These are phyloP conservation scores for Tringa solitaria DNA, from an alignment of 2,113 vertebrate genomes.

Conservation along the genomic window DNA sequence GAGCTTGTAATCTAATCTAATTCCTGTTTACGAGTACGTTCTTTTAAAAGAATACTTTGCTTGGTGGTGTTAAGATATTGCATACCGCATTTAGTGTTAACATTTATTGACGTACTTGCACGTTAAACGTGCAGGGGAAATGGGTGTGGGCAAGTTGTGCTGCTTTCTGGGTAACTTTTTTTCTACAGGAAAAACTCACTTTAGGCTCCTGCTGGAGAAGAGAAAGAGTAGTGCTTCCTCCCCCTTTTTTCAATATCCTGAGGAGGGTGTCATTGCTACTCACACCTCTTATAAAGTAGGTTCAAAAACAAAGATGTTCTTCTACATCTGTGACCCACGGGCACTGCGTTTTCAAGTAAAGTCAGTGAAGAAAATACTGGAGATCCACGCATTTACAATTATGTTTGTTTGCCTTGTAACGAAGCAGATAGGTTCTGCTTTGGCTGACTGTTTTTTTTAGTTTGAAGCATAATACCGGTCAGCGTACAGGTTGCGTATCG, in stretches of 20 bases:
- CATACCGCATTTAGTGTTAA: not conserved
- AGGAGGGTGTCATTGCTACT: not conserved
- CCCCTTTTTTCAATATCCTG: not conserved
- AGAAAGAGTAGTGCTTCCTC: not conserved
- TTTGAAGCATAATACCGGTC: not conserved
- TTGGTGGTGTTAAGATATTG: not conserved
- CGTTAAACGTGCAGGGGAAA: not conserved
- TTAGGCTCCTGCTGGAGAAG: not conserved
- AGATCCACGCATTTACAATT: not conserved
- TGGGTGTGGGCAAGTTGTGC: not conserved
- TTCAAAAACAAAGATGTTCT: not conserved
- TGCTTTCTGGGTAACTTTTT: not conserved
- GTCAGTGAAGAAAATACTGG: not conserved
- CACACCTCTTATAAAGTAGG: not conserved
- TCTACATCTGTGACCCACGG: not conserved
- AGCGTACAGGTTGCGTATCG: not conserved
- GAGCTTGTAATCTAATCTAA: not conserved
- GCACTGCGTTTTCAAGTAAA: not conserved
- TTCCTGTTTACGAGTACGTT: not conserved
- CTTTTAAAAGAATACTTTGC: not conserved
- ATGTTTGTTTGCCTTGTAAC: accelerated
- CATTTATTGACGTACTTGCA: not conserved
- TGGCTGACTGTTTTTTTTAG: not conserved
- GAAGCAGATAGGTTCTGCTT: not conserved
- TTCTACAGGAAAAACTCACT: not conserved